A percentile compares a stretch with the other conserved stretches of the same genome.
Conservation (phyloP, 2,797 vertebrate species). For the Helostoma temminkii region DNA sequence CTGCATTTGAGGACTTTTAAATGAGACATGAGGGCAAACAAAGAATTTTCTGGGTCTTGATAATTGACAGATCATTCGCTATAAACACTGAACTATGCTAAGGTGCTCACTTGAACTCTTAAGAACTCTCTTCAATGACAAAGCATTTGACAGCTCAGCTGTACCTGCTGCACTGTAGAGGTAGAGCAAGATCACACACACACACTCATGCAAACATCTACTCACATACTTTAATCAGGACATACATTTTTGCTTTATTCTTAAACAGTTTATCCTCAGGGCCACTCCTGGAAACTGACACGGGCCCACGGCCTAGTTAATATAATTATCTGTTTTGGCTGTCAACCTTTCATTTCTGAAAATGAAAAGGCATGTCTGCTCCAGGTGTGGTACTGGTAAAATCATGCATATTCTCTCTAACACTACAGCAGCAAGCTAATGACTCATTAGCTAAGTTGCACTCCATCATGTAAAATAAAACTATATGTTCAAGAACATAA, state of each 20-base stretch:
- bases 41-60: slow-evolving; percentile 37
- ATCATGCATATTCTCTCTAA: slow-evolving; percentile 22
- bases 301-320: slow-evolving; percentile 64
- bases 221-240: slow-evolving; percentile 50
- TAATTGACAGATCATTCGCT: slow-evolving; percentile 73
- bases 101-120: slow-evolving; percentile 56
- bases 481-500: slow-evolving; percentile 27
- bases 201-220: slow-evolving; percentile 40
- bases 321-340: slow-evolving; percentile 70
- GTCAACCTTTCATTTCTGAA: slow-evolving; percentile 64
- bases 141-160: slow-evolving; percentile 52
- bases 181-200: slow-evolving; percentile 30
- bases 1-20: slow-evolving; percentile 56
- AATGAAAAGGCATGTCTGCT: slow-evolving; percentile 54
- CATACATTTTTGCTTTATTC: slow-evolving; percentile 47
- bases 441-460: slow-evolving; percentile 43
- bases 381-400: slow-evolving; percentile 45
- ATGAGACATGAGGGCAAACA: slow-evolving; percentile 68
- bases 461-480: slow-evolving; percentile 6
- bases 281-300: slow-evolving; percentile 58
- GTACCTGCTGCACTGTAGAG: slow-evolving; percentile 4
- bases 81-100: slow-evolving; percentile 44
- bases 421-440: not conserved
- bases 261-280: slow-evolving; percentile 56
- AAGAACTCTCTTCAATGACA: slow-evolving; percentile 39